Conservation (phyloP, 2,113 vertebrate genomes). For the Microtus pennsylvanicus region DNA sequence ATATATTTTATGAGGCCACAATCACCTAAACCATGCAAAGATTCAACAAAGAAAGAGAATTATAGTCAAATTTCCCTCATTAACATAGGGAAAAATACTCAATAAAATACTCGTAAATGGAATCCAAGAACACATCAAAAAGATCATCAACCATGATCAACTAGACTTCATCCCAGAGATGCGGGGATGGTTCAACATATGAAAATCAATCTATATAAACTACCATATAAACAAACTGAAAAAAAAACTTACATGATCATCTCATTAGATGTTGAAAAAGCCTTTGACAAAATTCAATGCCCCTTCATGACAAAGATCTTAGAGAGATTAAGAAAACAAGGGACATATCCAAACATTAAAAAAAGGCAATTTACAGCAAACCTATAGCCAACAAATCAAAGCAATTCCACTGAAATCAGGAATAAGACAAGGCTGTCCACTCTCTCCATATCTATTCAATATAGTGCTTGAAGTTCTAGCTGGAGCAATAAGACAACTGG, state of each 20-base stretch:
- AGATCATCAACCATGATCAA: neutral
- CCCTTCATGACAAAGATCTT: neutral
- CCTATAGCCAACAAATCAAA: neutral
- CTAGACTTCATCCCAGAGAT: neutral
- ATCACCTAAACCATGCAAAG: neutral
- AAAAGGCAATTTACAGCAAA: neutral
- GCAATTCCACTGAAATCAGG: neutral
- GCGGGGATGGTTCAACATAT: neutral
- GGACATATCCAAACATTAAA: neutral
- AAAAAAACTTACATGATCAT: neutral
- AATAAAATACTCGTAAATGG: neutral
- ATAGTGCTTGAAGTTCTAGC: neutral
- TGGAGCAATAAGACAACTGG: neutral
- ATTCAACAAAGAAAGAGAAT: neutral
- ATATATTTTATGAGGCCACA: neutral
- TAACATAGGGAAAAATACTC: neutral
- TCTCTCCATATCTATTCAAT: neutral
- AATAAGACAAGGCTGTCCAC: neutral
- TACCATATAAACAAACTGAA: neutral
- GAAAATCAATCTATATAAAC: neutral
- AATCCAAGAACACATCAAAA: neutral
- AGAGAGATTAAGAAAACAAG: neutral
- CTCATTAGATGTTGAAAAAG: neutral
- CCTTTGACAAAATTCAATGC: neutral
- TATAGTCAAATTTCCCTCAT: neutral